These are phyloP conservation scores for Nasonia longicornis DNA, from an alignment of 1,140 invertebrate genomes.

Conservation along the genomic window DNA sequence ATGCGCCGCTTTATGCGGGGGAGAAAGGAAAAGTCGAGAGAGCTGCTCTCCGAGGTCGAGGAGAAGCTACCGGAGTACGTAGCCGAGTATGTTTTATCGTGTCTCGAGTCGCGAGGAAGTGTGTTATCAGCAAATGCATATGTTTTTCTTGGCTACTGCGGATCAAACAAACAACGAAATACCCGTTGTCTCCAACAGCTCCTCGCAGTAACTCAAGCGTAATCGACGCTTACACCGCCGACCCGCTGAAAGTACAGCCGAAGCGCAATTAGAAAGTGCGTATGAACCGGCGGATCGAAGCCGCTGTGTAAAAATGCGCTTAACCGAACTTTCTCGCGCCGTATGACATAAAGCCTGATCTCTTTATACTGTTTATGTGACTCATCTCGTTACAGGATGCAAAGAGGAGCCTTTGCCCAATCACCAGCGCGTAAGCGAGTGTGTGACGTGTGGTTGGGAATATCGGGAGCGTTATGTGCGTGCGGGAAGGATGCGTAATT, in stretches of 20 bases:
- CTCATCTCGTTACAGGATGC: background rate
- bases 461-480: background rate
- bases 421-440: too few relatives aligned
- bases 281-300: background rate
- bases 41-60: background rate
- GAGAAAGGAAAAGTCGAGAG: slow-evolving; percentile 31
- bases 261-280: slow-evolving; percentile 40
- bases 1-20: slow-evolving; percentile 6
- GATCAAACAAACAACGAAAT: background rate
- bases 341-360: background rate
- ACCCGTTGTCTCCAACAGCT: background rate
- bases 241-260: slow-evolving; percentile 33
- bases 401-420: background rate
- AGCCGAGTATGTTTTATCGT: background rate
- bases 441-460: background rate
- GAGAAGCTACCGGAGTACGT: background rate
- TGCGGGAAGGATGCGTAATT: background rate
- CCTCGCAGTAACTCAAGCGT: background rate
- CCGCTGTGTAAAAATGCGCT: background rate
- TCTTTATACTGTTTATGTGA: background rate
- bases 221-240: background rate
- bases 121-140: background rate
- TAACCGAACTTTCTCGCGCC: background rate
- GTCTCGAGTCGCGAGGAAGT: too few relatives aligned
- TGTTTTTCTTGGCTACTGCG: background rate